Conservation (phyloP, 2,888 invertebrate species). For the Macrophya annulata region DNA sequence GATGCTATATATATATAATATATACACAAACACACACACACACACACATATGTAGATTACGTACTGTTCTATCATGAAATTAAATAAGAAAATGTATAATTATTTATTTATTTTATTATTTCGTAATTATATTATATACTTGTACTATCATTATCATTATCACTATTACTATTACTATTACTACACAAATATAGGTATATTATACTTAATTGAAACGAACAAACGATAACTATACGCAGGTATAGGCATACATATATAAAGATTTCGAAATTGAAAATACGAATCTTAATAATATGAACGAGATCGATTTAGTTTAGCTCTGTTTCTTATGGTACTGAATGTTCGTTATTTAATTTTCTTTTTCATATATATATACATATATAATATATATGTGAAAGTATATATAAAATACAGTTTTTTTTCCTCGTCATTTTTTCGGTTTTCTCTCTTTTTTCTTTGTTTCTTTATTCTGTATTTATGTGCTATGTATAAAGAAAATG, state of each 20-base stretch:
- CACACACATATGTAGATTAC: background rate
- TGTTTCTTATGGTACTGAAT: background rate
- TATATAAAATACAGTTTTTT: no score
- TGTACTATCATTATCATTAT: background rate
- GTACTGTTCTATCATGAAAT: background rate
- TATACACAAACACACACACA: background rate
- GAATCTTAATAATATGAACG: background rate
- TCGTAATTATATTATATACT: background rate
- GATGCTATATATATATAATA: background rate
- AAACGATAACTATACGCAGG: background rate
- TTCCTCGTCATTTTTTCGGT: background rate
- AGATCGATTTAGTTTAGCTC: background rate
- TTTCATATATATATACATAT: background rate
- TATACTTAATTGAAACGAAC: background rate
- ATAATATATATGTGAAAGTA: no score
- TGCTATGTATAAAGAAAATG: background rate
- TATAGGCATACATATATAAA: background rate
- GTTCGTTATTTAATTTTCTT: background rate
- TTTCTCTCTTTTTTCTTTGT: background rate
- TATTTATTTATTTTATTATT: slow-evolving; percentile 10
- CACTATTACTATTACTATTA: background rate
- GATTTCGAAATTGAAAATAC: background rate
- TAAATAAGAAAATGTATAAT: background rate
- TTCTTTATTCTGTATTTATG: background rate
- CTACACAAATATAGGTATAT: background rate